A percentile compares a stretch with the other conserved stretches of the same genome.
Evolutionary conservation across 2,113 vertebrate species (phyloP).

Genomic region (Haemorhous mexicanus): DNA sequence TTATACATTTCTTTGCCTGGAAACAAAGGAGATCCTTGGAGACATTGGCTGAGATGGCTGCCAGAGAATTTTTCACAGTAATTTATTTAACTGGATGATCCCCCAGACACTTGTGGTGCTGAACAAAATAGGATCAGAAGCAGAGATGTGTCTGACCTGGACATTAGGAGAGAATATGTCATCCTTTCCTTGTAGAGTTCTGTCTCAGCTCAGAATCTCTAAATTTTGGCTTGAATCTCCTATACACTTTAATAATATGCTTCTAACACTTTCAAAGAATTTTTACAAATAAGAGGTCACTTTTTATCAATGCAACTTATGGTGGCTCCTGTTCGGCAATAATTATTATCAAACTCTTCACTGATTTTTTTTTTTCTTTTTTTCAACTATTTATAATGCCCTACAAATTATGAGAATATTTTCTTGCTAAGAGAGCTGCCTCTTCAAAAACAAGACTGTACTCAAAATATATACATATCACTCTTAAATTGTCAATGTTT

Average conservation of each 20-base stretch:
- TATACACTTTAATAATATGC: background rate
- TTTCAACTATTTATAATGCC: background rate
- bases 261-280: background rate
- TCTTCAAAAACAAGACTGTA: background rate
- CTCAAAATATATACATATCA: background rate
- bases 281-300: background rate
- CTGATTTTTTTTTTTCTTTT: background rate
- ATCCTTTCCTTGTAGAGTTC: background rate
- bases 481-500: background rate
- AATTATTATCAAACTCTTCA: background rate
- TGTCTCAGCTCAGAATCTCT: background rate
- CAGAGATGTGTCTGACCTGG: background rate
- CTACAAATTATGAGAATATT: background rate
- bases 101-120: background rate
- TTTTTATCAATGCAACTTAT: background rate
- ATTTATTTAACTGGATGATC: background rate
- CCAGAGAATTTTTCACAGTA: background rate
- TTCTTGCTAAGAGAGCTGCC: background rate
- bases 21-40: background rate
- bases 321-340: background rate
- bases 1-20: background rate
- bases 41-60: background rate
- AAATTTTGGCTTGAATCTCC: background rate
- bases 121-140: background rate
- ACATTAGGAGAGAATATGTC: background rate